A percentile compares a stretch with the other conserved stretches of the same genome.
Evolutionary conservation across 2,797 vertebrate species (phyloP).

Genomic region (Mus spretus): DNA sequence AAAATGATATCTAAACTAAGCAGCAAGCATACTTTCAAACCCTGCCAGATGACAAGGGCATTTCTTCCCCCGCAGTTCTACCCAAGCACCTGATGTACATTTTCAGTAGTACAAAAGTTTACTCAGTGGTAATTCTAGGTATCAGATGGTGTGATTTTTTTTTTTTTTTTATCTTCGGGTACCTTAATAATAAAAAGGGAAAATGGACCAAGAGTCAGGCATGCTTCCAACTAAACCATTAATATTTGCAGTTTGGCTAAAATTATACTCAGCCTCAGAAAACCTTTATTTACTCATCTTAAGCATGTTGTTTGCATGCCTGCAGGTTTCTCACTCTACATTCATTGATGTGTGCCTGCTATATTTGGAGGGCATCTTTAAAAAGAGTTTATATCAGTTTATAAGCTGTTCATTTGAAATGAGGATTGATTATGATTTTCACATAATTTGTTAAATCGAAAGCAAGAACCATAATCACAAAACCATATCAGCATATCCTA

Average conservation of each 20-base stretch:
- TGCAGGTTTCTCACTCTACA: background rate
- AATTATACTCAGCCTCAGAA: background rate
- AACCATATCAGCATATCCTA: background rate
- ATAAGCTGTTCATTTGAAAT: constrained; percentile 38
- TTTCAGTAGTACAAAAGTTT: constrained; percentile 69
- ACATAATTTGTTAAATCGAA: constrained; percentile 56
- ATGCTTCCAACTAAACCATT: constrained; percentile 50
- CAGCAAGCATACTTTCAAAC: constrained; percentile 69
- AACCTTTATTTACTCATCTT: constrained; percentile 63
- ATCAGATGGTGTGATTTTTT: constrained; percentile 70
- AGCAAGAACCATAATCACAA: constrained; percentile 50
- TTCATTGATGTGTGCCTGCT: background rate
- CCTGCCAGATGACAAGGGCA: constrained; percentile 79
- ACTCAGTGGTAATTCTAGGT: constrained; percentile 67
- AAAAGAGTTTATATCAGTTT: constrained; percentile 44
- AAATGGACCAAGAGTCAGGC: constrained; percentile 5
- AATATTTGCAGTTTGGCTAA: constrained; percentile 47
- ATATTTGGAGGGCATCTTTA: background rate
- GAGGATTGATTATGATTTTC: constrained; percentile 36
- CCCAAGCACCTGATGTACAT: constrained; percentile 71
- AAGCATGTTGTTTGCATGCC: constrained; percentile 25
- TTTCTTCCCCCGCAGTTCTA: constrained; percentile 74
- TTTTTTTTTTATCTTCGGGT: constrained; percentile 56
- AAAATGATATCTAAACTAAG: constrained; percentile 71
- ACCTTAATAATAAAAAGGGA: constrained; percentile 53